Conservation (phyloP, 2,797 vertebrate species). For the Neoniphon sammara region DNA sequence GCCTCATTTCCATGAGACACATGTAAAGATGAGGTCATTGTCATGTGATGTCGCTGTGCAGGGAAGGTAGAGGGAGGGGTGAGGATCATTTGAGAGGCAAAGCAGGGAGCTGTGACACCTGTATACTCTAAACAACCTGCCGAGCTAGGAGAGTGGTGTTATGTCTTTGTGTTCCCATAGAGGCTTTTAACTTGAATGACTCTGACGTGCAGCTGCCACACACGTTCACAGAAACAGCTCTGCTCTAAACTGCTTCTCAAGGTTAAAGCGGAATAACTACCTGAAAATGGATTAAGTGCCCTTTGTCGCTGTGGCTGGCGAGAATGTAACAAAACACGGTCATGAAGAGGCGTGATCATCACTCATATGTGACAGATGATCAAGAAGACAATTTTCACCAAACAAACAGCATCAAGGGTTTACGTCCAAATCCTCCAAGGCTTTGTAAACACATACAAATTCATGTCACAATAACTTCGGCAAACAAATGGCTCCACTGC, state of each 20-base stretch:
- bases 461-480: slow-evolving; percentile 30
- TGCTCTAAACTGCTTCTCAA: slow-evolving; percentile 33
- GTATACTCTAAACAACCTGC: slow-evolving; percentile 59
- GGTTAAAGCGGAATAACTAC: slow-evolving; percentile 36
- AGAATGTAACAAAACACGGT: slow-evolving; percentile 10
- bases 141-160: slow-evolving; percentile 7
- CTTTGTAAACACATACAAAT: slow-evolving; percentile 35
- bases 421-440: slow-evolving; percentile 46
- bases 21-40: slow-evolving; percentile 66
- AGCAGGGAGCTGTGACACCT: slow-evolving; percentile 59
- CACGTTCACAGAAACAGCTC: slow-evolving; percentile 12
- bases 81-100: slow-evolving; percentile 76
- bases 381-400: slow-evolving; percentile 30
- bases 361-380: slow-evolving; percentile 15
- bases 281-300: slow-evolving; percentile 19
- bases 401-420: slow-evolving; percentile 22
- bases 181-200: slow-evolving; percentile 34
- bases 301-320: slow-evolving; percentile 4
- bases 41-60: slow-evolving; percentile 55
- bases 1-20: slow-evolving; percentile 36
- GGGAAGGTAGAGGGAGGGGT: slow-evolving; percentile 38
- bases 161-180: slow-evolving; percentile 16
- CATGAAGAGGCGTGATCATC: neutral
- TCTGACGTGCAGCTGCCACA: slow-evolving; percentile 1
- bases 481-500: slow-evolving; percentile 50